phyloP scores from a whole-genome alignment of 2,797 vertebrate genomes.

The Enteromius anoplus region DNA sequence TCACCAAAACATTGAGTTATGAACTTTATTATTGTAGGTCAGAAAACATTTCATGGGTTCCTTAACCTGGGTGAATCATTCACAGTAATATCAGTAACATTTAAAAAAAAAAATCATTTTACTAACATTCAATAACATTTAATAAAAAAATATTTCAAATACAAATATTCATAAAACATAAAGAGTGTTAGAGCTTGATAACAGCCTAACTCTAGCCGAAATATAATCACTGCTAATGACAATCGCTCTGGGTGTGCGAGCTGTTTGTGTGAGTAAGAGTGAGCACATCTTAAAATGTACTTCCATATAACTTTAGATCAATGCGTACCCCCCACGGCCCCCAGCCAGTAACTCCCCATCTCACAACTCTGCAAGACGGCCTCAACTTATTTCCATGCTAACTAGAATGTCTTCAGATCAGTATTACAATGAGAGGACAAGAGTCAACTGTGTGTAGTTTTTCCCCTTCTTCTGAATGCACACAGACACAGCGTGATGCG shows the following conservation, averaged over 20 bases:
- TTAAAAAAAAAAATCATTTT: too few relatives aligned
- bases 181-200: background rate
- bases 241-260: background rate
- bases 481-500: slow-evolving; percentile 7
- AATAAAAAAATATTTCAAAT: background rate
- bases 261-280: slow-evolving; percentile 7
- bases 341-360: slow-evolving; percentile 35
- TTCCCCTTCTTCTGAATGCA: background rate
- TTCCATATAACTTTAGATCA: slow-evolving; percentile 36
- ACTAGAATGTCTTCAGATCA: slow-evolving; percentile 33
- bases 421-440: background rate
- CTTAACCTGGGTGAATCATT: too few relatives aligned
- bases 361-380: slow-evolving; percentile 39
- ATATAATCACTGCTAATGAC: background rate
- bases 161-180: background rate
- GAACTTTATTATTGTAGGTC: background rate
- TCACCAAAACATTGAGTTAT: background rate
- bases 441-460: background rate
- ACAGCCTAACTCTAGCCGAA: background rate
- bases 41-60: background rate
- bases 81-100: too few relatives aligned
- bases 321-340: slow-evolving; percentile 21
- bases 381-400: slow-evolving; percentile 34
- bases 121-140: background rate
- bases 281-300: background rate